These are phyloP conservation scores for Odontocerum albicorne DNA, from an alignment of 2,888 invertebrate species.

Conservation along the genomic window DNA sequence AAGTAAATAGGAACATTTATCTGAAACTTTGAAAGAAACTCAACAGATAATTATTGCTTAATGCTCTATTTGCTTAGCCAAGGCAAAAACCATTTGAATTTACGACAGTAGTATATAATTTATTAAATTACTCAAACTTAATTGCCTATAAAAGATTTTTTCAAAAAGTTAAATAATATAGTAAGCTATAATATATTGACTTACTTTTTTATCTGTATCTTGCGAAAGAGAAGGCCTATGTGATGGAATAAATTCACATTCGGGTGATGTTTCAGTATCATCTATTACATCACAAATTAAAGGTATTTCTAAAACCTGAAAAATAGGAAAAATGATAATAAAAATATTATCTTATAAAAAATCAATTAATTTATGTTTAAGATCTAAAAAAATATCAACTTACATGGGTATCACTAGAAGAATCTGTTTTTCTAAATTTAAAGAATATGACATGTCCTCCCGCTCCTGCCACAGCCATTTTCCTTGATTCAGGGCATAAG, in stretches of 20 bases:
- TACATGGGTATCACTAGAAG: conserved; percentile 78
- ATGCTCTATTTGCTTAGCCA: too few species aligned
- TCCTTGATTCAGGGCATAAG: conserved; percentile 88
- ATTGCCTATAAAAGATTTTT: too few species aligned
- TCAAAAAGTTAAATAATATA: too few species aligned
- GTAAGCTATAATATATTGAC: too few species aligned
- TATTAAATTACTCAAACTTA: too few species aligned
- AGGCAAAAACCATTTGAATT: too few species aligned
- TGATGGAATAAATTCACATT: conserved; percentile 71
- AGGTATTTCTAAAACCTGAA: conserved; percentile 83
- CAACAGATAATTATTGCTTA: too few species aligned
- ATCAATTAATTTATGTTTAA: background rate
- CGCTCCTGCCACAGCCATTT: conserved; percentile 86
- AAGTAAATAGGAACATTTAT: too few species aligned
- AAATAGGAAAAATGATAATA: conserved; percentile 35
- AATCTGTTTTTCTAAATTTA: conserved; percentile 92
- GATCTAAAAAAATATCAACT: conserved; percentile 40
- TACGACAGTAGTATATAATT: too few species aligned
- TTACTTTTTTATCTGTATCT: conserved; percentile 34
- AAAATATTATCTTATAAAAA: background rate
- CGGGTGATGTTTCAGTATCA: conserved; percentile 78
- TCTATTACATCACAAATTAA: conserved; percentile 77
- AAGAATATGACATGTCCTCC: conserved; percentile 94
- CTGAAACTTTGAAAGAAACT: too few species aligned
- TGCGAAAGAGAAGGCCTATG: conserved; percentile 32